Evolutionary conservation across 2,113 vertebrate species (phyloP).

Genomic region (Spermophilus dauricus): DNA sequence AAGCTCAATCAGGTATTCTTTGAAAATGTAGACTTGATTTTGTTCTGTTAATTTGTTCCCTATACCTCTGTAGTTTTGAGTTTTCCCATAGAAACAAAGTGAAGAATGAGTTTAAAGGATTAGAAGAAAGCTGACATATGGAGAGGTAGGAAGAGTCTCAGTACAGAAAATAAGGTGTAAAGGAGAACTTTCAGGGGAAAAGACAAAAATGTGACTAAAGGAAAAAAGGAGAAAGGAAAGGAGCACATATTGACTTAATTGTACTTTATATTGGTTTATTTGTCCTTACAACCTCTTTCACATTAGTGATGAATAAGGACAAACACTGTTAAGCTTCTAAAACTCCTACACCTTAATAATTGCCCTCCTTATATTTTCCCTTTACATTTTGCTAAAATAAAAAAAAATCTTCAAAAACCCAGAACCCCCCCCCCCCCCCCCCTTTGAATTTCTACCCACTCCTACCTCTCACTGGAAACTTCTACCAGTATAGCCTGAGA

Average conservation of each 20-base stretch:
- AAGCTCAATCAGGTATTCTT: neutral
- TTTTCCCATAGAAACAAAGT: neutral
- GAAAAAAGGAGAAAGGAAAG: neutral
- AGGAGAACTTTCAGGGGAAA: neutral
- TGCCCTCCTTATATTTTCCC: neutral
- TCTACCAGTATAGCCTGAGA: neutral
- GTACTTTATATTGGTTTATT: neutral
- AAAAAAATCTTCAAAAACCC: neutral
- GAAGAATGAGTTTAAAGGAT: neutral
- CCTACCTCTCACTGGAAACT: neutral
- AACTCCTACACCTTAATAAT: neutral
- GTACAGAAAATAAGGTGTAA: neutral
- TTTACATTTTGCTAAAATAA: neutral
- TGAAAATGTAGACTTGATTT: conserved; percentile 7
- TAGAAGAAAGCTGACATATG: neutral
- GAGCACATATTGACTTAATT: neutral
- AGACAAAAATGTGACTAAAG: conserved; percentile 1
- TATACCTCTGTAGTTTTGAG: neutral
- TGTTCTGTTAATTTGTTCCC: conserved; percentile 27
- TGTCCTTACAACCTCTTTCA: neutral
- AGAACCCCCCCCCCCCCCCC: neutral
- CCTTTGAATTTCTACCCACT: neutral
- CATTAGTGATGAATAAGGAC: conserved; percentile 21
- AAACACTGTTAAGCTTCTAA: conserved; percentile 21
- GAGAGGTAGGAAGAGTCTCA: neutral